A percentile compares a stretch with the other conserved stretches of the same genome.
phyloP scores from a whole-genome alignment of 1,140 invertebrate species.

The Drosophila subpulchrella region DNA sequence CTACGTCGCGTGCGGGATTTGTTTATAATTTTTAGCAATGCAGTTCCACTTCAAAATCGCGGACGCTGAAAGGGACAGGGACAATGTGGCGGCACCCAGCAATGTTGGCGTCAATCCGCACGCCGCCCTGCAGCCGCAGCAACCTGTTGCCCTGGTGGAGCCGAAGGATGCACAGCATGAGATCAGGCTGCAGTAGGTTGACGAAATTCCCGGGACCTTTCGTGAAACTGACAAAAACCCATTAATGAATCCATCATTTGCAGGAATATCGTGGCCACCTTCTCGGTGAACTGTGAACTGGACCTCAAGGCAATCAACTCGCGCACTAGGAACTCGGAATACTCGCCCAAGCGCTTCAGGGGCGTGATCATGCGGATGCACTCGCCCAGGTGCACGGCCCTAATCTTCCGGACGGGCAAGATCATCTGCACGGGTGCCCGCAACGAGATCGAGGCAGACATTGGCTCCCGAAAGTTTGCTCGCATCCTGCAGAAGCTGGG shows the following conservation, averaged over 20 bases:
- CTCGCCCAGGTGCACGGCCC: conserved; percentile 97
- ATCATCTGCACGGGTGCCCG: conserved; percentile 99
- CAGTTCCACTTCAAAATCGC: conserved; percentile 68
- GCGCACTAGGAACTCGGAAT: conserved; percentile 98
- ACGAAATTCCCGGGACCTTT: background rate
- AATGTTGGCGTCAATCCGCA: conserved; percentile 62
- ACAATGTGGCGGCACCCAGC: conserved; percentile 23
- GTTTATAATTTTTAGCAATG: conserved; percentile 37
- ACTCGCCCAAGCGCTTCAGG: conserved; percentile 98
- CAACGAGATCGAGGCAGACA: conserved; percentile 96
- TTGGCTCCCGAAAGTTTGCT: conserved; percentile 98
- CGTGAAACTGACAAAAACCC: background rate
- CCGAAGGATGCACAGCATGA: conserved; percentile 82
- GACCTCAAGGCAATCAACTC: conserved; percentile 96
- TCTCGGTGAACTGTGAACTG: conserved; percentile 94
- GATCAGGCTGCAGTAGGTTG: conserved; percentile 84
- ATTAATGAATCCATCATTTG: conserved; percentile 2
- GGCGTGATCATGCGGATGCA: conserved; percentile 99
- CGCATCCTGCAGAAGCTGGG: conserved; percentile 99
- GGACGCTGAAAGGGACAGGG: conserved; percentile 49
- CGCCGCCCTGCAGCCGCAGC: conserved; percentile 64
- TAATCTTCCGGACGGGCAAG: conserved; percentile 99
- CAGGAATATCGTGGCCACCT: conserved; percentile 98
- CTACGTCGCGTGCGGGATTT: conserved; percentile 14
- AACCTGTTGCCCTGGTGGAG: conserved; percentile 57